These are phyloP conservation scores for Caiman crocodilus DNA, from an alignment of 2,797 vertebrate genomes.

Conservation along the genomic window DNA sequence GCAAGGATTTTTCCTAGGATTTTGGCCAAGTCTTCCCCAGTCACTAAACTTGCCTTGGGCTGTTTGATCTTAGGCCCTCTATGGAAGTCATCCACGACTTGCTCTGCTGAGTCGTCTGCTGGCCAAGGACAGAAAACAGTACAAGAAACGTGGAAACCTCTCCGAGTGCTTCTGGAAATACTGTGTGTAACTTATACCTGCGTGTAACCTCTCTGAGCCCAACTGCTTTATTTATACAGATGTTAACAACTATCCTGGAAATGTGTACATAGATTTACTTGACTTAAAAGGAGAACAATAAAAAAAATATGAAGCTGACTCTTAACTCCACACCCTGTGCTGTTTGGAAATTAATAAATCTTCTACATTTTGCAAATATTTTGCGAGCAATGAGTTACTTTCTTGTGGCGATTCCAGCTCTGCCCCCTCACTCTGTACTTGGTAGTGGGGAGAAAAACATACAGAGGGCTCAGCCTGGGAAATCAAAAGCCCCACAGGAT, in stretches of 20 bases:
- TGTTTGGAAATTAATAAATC: slow-evolving; percentile 76
- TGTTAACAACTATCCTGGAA: slow-evolving; percentile 2
- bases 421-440: neutral
- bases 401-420: neutral
- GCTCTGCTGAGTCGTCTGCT: slow-evolving; percentile 70
- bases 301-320: neutral
- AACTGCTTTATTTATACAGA: slow-evolving; percentile 46
- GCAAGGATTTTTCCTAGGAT: neutral
- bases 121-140: slow-evolving; percentile 72
- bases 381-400: neutral
- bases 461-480: neutral
- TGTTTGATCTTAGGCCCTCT: slow-evolving; percentile 54
- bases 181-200: slow-evolving; percentile 73
- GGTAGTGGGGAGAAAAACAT: neutral
- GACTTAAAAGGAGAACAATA: slow-evolving; percentile 33
- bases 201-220: neutral
- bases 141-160: slow-evolving; percentile 75
- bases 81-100: slow-evolving; percentile 54
- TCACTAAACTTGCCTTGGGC: neutral
- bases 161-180: slow-evolving; percentile 87
- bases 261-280: slow-evolving; percentile 8
- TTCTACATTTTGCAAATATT: slow-evolving; percentile 75
- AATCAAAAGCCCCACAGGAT: neutral
- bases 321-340: slow-evolving; percentile 22
- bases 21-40: neutral